A percentile compares a stretch with the other conserved stretches of the same genome.
phyloP scores from a whole-genome alignment of 53 echinoderm and acorn worm genomes.

The Hippasteria phrygiana region DNA sequence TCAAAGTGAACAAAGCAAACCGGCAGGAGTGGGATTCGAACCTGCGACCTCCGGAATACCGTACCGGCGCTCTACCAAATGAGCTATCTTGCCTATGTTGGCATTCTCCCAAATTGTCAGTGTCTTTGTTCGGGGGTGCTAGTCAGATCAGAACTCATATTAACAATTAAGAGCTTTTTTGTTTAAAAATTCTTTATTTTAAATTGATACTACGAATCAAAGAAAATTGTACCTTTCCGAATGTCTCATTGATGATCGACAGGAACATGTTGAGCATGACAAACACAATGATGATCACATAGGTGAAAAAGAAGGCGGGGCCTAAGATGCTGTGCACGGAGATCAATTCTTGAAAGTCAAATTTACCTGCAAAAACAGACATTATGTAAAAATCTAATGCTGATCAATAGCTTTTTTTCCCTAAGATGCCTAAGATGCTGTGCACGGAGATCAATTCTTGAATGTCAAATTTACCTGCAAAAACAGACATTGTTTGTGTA shows the following conservation, averaged over 20 bases:
- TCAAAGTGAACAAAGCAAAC: too few species aligned
- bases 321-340: slow-evolving; percentile 72
- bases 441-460: slow-evolving; percentile 72
- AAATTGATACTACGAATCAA: neutral
- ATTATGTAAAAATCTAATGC: neutral
- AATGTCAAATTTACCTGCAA: slow-evolving; percentile 89
- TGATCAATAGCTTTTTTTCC: too few species aligned
- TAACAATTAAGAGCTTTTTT: too few species aligned
- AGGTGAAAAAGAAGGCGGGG: slow-evolving; percentile 91
- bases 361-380: slow-evolving; percentile 73
- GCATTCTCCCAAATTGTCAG: too few species aligned
- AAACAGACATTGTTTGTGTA: too few species aligned
- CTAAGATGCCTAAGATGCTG: slow-evolving; percentile 77
- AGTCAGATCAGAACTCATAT: too few species aligned
- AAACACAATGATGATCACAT: slow-evolving; percentile 87
- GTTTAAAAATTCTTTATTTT: too few species aligned
- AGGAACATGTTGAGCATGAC: slow-evolving; percentile 97
- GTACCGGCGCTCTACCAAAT: too few species aligned
- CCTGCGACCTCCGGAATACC: too few species aligned
- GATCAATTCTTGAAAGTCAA: slow-evolving; percentile 84
- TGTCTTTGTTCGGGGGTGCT: too few species aligned
- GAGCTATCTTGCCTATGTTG: too few species aligned
- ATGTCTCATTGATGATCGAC: slow-evolving; percentile 93
- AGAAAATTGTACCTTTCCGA: slow-evolving; percentile 42
- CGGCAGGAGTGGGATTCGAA: too few species aligned